Percentiles rank a stretch among this genome's conserved stretches.
Evolutionary conservation across 2,888 invertebrate genomes (phyloP).

Genomic region (Lasioglossum zephyrum): DNA sequence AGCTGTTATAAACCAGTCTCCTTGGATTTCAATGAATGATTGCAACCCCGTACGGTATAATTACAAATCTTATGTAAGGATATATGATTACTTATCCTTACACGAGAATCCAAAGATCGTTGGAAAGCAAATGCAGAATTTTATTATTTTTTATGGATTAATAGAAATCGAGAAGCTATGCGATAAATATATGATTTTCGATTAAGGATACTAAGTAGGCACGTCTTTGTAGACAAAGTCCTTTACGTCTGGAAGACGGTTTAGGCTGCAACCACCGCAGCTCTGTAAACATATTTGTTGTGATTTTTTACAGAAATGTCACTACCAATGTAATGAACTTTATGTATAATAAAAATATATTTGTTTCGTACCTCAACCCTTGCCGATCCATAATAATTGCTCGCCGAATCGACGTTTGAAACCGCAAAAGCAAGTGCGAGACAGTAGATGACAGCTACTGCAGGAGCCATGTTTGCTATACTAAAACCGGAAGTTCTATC

Average conservation of each 20-base stretch:
- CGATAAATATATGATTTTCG: neutral
- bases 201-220: slow-evolving; percentile 87
- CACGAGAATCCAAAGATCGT: neutral
- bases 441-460: slow-evolving; percentile 46
- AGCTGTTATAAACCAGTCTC: neutral
- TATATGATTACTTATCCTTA: slow-evolving; percentile 7
- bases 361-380: slow-evolving; percentile 69
- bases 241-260: slow-evolving; percentile 88
- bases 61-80: slow-evolving; percentile 35
- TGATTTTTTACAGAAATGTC: slow-evolving; percentile 9
- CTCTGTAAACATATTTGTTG: slow-evolving; percentile 84
- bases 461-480: slow-evolving; percentile 69
- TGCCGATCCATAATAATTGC: slow-evolving; percentile 66
- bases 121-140: neutral
- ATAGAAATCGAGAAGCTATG: neutral
- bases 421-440: slow-evolving; percentile 45
- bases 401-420: slow-evolving; percentile 50
- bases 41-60: neutral
- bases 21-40: neutral
- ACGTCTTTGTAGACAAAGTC: slow-evolving; percentile 89
- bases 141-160: neutral
- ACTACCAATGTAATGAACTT: neutral
- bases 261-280: slow-evolving; percentile 89
- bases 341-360: neutral
- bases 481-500: slow-evolving; percentile 46